Conservation (phyloP, 2,797 vertebrate genomes). For the Crypturellus tataupa region DNA sequence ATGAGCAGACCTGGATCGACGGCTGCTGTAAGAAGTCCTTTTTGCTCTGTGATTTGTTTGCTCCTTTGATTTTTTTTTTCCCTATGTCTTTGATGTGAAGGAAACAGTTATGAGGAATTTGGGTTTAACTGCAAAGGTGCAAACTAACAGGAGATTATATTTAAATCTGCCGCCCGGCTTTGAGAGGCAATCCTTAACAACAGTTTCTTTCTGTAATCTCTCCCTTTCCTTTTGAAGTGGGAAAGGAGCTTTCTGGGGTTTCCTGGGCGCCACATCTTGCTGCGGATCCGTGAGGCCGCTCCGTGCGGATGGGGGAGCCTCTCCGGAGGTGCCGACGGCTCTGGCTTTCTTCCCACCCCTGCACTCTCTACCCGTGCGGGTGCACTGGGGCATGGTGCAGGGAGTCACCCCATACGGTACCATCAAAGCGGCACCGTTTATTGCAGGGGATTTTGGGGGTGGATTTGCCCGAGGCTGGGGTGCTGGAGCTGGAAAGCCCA, state of each 20-base stretch:
- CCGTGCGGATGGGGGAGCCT: rapidly evolving
- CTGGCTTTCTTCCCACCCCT: not conserved
- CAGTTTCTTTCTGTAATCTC: not conserved
- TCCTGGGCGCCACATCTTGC: not conserved
- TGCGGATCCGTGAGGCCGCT: not conserved
- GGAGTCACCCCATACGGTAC: slow-evolving; percentile 20
- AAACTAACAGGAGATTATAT: not conserved
- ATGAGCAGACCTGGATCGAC: not conserved
- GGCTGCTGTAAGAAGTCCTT: not conserved
- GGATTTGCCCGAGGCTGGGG: slow-evolving; percentile 53
- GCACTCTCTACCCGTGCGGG: rapidly evolving
- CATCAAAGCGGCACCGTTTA: slow-evolving; percentile 31
- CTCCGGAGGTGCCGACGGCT: not conserved
- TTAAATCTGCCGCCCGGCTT: not conserved
- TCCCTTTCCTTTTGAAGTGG: not conserved
- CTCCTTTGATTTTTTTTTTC: slow-evolving; percentile 32
- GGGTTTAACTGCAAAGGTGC: slow-evolving; percentile 6
- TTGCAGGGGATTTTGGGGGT: slow-evolving; percentile 58
- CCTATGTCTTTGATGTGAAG: slow-evolving; percentile 60
- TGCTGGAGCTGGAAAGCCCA: slow-evolving; percentile 16
- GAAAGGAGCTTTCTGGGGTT: slow-evolving; percentile 1
- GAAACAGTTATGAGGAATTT: slow-evolving; percentile 34
- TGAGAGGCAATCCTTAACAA: not conserved
- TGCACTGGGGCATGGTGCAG: not conserved
- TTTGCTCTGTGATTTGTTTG: slow-evolving; percentile 53